phyloP scores from a whole-genome alignment of 2,113 vertebrate genomes.

The Perognathus longimembris region DNA sequence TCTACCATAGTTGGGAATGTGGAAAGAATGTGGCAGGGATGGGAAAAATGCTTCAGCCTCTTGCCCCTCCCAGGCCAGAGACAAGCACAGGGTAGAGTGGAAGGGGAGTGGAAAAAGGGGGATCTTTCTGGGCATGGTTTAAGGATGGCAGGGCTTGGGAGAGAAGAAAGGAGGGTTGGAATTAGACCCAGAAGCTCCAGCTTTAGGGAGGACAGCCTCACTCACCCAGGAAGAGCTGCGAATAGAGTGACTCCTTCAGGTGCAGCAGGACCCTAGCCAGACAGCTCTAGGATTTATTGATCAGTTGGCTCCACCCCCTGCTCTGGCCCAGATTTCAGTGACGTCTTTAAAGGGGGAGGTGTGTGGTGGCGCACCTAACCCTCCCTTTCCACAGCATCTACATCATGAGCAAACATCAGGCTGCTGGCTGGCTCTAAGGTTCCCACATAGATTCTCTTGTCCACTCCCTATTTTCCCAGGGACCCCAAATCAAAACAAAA shows the following conservation, averaged over 20 bases:
- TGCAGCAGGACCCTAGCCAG: neutral
- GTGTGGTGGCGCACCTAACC: neutral
- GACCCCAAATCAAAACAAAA: neutral
- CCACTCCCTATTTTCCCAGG: neutral
- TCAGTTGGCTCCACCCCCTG: neutral
- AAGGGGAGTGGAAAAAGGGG: neutral
- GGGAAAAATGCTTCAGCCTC: neutral
- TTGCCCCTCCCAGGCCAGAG: neutral
- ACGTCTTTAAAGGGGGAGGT: neutral
- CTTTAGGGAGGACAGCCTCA: neutral
- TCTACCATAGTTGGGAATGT: neutral
- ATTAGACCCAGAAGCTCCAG: neutral
- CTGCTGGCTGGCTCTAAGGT: neutral
- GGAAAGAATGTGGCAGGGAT: neutral
- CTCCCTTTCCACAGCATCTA: neutral
- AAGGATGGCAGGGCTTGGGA: neutral
- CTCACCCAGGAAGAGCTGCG: neutral
- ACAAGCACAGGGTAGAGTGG: neutral
- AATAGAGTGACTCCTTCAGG: neutral
- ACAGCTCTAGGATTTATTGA: constrained; percentile 3
- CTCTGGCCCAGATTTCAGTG: neutral
- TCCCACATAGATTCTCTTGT: neutral
- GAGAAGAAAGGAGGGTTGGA: neutral
- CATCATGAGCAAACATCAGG: neutral
- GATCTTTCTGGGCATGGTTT: neutral